Evolutionary conservation across 2,113 vertebrate species (phyloP).

Genomic region (Lepus europaeus): DNA sequence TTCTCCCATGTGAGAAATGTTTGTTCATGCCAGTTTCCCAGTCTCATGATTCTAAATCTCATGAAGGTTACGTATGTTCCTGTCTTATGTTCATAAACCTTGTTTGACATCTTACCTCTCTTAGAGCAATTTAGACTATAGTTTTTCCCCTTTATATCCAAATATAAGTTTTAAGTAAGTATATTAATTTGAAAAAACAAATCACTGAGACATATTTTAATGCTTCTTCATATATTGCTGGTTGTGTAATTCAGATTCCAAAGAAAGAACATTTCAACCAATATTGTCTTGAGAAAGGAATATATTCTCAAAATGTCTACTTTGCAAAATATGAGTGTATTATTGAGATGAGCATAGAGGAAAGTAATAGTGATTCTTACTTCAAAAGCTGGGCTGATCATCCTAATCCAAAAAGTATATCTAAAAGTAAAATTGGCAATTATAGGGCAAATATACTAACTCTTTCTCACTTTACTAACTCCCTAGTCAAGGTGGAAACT

Average conservation of each 20-base stretch:
- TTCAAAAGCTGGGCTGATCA: not conserved
- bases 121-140: not conserved
- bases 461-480: not conserved
- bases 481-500: not conserved
- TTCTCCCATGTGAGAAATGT: not conserved
- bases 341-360: not conserved
- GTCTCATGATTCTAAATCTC: not conserved
- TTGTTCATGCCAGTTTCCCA: not conserved
- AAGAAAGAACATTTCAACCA: not conserved
- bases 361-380: not conserved
- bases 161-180: conserved; percentile 14
- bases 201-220: conserved; percentile 19
- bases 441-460: not conserved
- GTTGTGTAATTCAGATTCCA: not conserved
- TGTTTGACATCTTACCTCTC: not conserved
- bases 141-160: not conserved
- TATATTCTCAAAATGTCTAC: conserved; percentile 33
- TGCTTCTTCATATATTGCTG: not conserved
- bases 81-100: not conserved
- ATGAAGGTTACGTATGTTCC: not conserved
- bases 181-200: not conserved
- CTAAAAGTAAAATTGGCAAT: not conserved
- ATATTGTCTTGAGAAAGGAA: not conserved
- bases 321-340: not conserved
- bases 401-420: not conserved